A percentile compares a stretch with the other conserved stretches of the same genome.
phyloP scores from a whole-genome alignment of 2,888 invertebrate genomes.

The Galeruca laticollis region DNA sequence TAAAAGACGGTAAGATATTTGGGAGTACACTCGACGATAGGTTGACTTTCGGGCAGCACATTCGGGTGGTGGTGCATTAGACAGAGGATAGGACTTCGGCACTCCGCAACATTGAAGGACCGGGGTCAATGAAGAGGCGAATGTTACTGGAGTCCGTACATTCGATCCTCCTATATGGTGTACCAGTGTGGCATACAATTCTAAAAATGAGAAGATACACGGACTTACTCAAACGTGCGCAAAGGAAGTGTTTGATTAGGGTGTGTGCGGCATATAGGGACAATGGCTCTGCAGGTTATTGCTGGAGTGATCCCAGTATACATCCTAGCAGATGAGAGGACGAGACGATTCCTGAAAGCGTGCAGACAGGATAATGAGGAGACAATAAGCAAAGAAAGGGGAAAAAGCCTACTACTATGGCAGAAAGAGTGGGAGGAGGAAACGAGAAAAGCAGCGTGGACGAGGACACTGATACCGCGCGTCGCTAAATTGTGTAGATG shows the following conservation, averaged over 20 bases:
- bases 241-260: neutral
- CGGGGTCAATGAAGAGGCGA: constrained; percentile 17
- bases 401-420: no score
- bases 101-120: constrained; percentile 37
- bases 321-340: no score
- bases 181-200: constrained; percentile 29
- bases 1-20: constrained; percentile 44
- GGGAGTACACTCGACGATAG: constrained; percentile 43
- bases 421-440: no score
- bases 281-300: constrained; percentile 10
- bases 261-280: constrained; percentile 12
- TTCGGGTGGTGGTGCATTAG: constrained; percentile 30
- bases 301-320: constrained; percentile 8
- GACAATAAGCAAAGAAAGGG: no score
- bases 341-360: no score
- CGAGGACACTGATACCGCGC: no score
- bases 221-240: no score
- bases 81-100: no score
- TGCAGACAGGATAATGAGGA: no score
- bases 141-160: constrained; percentile 15
- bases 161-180: constrained; percentile 28
- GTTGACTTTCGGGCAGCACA: constrained; percentile 43
- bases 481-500: no score
- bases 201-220: neutral
- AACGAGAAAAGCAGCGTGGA: no score